A percentile compares a stretch with the other conserved stretches of the same genome.
These are phyloP conservation scores for Holcopasites calliopsidis DNA, from an alignment of 1,140 invertebrate species.

Conservation along the genomic window DNA sequence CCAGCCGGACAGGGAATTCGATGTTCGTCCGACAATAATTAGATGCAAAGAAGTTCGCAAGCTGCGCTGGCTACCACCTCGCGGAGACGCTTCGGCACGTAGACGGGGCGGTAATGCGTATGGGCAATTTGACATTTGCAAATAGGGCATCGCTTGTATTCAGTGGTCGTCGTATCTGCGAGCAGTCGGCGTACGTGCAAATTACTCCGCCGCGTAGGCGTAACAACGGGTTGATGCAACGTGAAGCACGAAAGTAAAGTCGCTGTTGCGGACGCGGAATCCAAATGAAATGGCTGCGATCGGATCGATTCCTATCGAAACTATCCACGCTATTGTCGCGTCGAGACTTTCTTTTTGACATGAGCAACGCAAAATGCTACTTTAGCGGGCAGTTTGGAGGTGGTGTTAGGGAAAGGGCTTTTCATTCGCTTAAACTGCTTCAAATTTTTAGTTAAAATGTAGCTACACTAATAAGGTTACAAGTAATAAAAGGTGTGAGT, in stretches of 20 bases:
- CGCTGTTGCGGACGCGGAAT: conserved; percentile 19
- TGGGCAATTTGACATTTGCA: conserved; percentile 71
- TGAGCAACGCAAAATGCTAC: too few species aligned
- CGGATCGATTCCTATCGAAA: not conserved
- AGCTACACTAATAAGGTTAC: too few species aligned
- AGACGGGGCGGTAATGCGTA: conserved; percentile 50
- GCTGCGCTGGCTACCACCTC: conserved; percentile 19
- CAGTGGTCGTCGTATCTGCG: conserved; percentile 60
- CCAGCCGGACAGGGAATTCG: conserved; percentile 13
- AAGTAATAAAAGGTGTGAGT: too few species aligned
- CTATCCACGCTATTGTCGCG: too few species aligned
- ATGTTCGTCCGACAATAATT: conserved; percentile 46
- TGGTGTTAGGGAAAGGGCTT: too few species aligned
- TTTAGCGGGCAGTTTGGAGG: too few species aligned
- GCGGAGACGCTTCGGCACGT: conserved; percentile 37
- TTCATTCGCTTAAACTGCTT: too few species aligned
- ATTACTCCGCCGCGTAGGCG: conserved; percentile 68
- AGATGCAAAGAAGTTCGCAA: conserved; percentile 46
- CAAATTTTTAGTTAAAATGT: too few species aligned
- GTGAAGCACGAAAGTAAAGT: conserved; percentile 56
- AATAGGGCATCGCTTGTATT: conserved; percentile 68
- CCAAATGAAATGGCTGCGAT: not conserved
- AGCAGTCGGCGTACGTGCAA: conserved; percentile 66
- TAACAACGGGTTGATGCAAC: conserved; percentile 66
- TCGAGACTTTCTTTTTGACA: too few species aligned